These are phyloP conservation scores for Stomatorhinus ivindoensis DNA, from an alignment of 2,113 vertebrate genomes.

Conservation along the genomic window DNA sequence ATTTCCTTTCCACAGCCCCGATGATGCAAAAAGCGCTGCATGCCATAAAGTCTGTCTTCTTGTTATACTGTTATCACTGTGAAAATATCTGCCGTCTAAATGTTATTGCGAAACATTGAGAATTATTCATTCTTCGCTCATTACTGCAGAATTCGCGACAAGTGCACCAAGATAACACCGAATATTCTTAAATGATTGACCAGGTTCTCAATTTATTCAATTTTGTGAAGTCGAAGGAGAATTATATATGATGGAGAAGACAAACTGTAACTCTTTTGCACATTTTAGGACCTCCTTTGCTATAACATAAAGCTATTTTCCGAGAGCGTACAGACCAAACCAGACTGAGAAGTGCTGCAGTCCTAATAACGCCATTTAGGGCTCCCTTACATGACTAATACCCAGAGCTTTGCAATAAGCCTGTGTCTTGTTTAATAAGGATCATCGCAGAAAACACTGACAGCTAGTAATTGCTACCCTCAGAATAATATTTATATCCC, in stretches of 20 bases:
- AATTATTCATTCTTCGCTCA: background rate
- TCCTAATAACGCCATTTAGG: constrained; percentile 23
- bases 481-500: background rate
- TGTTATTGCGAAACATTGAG: background rate
- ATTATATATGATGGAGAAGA: background rate
- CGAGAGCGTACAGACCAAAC: background rate
- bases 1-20: background rate
- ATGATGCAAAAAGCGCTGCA: background rate
- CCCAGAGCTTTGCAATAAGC: constrained; percentile 31
- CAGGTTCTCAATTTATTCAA: too few relatives aligned
- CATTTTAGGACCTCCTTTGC: background rate
- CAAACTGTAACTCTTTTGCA: background rate
- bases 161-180: background rate
- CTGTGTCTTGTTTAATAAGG: constrained; percentile 34
- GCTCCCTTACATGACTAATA: constrained; percentile 23
- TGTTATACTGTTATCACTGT: background rate
- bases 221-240: background rate
- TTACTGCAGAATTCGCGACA: background rate
- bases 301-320: background rate
- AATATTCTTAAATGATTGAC: background rate
- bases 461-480: background rate
- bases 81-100: background rate
- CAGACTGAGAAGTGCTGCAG: background rate
- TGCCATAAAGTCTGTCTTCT: background rate
- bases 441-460: constrained; percentile 13